Evolutionary conservation across 2,888 invertebrate genomes (phyloP), one percentile per base, ranked within the genome.

Genomic region (Habrosyne pyritoides): DNA sequence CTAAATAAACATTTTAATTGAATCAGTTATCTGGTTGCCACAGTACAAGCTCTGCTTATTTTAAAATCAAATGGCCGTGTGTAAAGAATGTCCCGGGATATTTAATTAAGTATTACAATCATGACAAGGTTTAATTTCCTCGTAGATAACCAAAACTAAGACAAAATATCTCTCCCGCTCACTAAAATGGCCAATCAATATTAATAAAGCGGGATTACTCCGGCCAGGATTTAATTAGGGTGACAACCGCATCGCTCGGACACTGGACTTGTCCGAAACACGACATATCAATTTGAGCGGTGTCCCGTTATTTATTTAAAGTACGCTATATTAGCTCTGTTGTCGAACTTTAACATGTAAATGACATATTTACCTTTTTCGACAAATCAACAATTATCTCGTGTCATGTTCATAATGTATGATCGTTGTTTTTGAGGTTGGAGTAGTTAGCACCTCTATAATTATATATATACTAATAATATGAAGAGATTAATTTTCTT

Each of bases 271-370:
- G 56, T 33, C 59, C 62, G 56, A 59, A 57, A 59, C 66, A 62
- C 56, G 59, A 59, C 61, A 61, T 47, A 57, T 57, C 61, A 61
- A 61, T 61, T 61, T 52, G 47, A 18, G 42, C 24, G 21, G 24
- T 14, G 21, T 36, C 30, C 28, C 30, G 28, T 52, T 58, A 53
- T 54, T 58, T 53, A 51, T 53, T 56, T 53, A 47, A 54, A 55
- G 53, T 52, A 42, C 49, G 48, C 48, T 30, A 14, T 28, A 30
- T 50, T 30, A 21, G 1, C 28, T 28, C n/a, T 28, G 24, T 18
- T 14, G 24, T n/a, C n/a, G 3, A 26, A 2, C 2, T 8, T 46
- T 18, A 21, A 12, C 12, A 14, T 18, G 12, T 14, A 26, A 4
- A 8, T 49, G 7, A 26, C 3, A 24, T 47, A 24, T 24, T 47